Evolutionary conservation across 2,888 invertebrate genomes (phyloP).

Genomic region (Diadromus collaris): DNA sequence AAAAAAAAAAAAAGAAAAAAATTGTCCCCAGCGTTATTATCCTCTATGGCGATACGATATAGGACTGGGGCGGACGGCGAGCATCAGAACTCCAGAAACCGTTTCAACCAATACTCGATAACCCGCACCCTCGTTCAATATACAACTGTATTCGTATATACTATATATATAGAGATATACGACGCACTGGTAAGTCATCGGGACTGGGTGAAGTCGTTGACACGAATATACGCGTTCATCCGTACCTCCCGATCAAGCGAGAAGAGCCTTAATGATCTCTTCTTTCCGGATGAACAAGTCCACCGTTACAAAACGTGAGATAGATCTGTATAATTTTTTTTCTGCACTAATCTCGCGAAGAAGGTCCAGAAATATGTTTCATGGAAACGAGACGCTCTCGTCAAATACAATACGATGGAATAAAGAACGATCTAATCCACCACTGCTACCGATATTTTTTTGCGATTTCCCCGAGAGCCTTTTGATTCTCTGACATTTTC

Average conservation of each 20-base stretch:
- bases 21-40: constrained; percentile 54
- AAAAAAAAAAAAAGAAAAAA: constrained; percentile 10
- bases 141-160: constrained; percentile 4
- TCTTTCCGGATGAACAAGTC: constrained; percentile 17
- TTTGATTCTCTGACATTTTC: too few species aligned
- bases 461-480: too few species aligned
- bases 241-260: constrained; percentile 29
- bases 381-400: constrained; percentile 7
- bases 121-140: constrained; percentile 32
- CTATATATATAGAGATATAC: neutral
- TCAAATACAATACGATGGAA: neutral
- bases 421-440: too few species aligned
- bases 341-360: neutral
- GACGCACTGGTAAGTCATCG: neutral
- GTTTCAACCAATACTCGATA: constrained; percentile 59
- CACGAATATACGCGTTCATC: constrained; percentile 46
- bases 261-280: constrained; percentile 29
- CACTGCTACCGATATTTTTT: too few species aligned
- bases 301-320: neutral
- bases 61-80: constrained; percentile 28
- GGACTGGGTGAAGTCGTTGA: constrained; percentile 44
- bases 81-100: constrained; percentile 22
- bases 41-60: constrained; percentile 53
- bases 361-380: neutral
- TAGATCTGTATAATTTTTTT: constrained; percentile 2